Conservation (phyloP, 2,113 vertebrate species). For the Eurystomus gularis region DNA sequence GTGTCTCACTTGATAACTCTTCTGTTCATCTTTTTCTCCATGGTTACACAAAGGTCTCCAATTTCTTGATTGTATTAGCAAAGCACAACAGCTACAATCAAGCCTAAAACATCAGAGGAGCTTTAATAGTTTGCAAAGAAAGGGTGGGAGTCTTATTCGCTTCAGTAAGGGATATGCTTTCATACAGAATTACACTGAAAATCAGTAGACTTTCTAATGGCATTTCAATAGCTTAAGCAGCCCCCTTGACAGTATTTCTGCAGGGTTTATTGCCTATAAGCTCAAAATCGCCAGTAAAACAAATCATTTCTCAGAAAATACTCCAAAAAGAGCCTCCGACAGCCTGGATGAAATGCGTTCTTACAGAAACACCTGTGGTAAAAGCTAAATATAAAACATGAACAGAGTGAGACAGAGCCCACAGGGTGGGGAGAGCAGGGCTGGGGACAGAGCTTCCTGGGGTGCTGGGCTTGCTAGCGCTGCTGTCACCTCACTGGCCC, state of each 20-base stretch:
- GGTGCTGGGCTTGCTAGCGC: background rate
- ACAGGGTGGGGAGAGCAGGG: fast-evolving
- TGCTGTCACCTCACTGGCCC: background rate
- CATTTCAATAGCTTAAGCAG: slow-evolving; percentile 36
- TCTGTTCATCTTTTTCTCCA: background rate
- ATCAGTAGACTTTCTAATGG: slow-evolving; percentile 38
- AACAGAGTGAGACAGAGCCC: fast-evolving
- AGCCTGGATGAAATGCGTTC: background rate
- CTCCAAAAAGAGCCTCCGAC: background rate
- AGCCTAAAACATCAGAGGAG: slow-evolving; percentile 29
- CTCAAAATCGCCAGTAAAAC: slow-evolving; percentile 31
- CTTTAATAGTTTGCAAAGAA: slow-evolving; percentile 23
- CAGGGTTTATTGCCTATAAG: slow-evolving; percentile 31
- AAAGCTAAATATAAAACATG: background rate
- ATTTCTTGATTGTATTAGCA: slow-evolving; percentile 15
- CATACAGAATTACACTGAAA: slow-evolving; percentile 44
- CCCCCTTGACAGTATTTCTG: background rate
- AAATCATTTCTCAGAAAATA: slow-evolving; percentile 29
- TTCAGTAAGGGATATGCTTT: slow-evolving; percentile 38
- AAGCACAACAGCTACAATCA: slow-evolving; percentile 31
- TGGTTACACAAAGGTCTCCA: background rate
- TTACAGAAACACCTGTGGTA: background rate
- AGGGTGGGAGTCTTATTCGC: slow-evolving; percentile 19
- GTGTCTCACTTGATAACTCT: background rate
- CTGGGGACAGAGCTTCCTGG: background rate